A percentile compares a stretch with the other conserved stretches of the same genome.
Evolutionary conservation across 2,113 vertebrate genomes (phyloP).

Genomic region (Eulemur rufifrons): DNA sequence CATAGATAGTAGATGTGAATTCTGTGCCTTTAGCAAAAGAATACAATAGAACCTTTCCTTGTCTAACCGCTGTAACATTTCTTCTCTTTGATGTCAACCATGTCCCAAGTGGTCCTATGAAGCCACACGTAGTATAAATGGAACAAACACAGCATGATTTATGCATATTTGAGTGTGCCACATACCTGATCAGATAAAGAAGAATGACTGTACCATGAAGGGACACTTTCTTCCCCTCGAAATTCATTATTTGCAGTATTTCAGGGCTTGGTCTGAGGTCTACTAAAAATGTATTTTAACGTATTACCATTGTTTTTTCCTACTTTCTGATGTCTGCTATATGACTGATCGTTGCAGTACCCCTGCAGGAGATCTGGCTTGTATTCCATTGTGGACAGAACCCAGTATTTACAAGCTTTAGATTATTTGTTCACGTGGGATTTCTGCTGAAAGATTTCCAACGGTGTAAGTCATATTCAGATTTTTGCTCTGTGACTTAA

Average conservation of each 20-base stretch:
- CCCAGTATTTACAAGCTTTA: not conserved
- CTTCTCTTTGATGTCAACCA: slow-evolving; percentile 50
- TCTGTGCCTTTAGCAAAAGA: slow-evolving; percentile 21
- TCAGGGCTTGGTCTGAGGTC: not conserved
- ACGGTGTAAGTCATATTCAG: not conserved
- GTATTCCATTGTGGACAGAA: not conserved
- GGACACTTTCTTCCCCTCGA: slow-evolving; percentile 9
- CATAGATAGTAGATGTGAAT: not conserved
- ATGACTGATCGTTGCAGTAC: not conserved
- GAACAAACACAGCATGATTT: slow-evolving; percentile 70
- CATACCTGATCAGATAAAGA: slow-evolving; percentile 64
- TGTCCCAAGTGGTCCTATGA: slow-evolving; percentile 57
- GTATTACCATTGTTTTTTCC: not conserved
- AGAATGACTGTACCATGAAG: slow-evolving; percentile 42
- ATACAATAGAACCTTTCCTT: slow-evolving; percentile 25
- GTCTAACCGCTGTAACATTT: slow-evolving; percentile 50
- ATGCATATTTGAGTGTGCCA: slow-evolving; percentile 49
- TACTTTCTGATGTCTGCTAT: slow-evolving; percentile 1
- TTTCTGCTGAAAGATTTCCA: slow-evolving; percentile 34
- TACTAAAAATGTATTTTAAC: slow-evolving; percentile 45
- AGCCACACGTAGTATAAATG: slow-evolving; percentile 7
- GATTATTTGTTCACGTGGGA: not conserved
- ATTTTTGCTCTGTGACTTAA: slow-evolving; percentile 20
- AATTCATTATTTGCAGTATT: slow-evolving; percentile 68
- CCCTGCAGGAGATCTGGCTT: not conserved